Conservation (phyloP, 2,888 invertebrate genomes). For the Dasysyrphus albostriatus region DNA sequence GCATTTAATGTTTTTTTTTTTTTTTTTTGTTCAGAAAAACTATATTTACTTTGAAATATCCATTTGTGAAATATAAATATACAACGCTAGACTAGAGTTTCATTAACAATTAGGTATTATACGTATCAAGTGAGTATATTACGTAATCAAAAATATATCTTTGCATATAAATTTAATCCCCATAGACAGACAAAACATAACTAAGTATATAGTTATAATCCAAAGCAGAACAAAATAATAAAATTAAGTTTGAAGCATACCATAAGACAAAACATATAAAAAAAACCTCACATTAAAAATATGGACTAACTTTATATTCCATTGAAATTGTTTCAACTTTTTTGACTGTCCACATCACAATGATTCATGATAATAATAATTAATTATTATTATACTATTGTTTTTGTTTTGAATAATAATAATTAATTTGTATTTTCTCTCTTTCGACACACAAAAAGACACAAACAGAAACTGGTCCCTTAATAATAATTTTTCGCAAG, state of each 20-base stretch:
- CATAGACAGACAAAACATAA: neutral
- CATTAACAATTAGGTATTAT: conserved; percentile 1
- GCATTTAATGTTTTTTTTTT: neutral
- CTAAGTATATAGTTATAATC: neutral
- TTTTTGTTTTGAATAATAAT: conserved; percentile 20
- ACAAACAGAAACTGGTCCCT: conserved; percentile 5
- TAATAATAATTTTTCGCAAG: conserved; percentile 42
- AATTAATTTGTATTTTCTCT: conserved; percentile 33
- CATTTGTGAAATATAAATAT: neutral
- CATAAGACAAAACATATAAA: neutral
- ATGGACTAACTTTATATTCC: neutral
- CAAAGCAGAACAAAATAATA: neutral
- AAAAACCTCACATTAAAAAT: conserved; percentile 2
- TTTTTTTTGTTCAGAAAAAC: neutral
- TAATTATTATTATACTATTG: conserved; percentile 12
- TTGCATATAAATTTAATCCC: neutral
- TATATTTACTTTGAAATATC: neutral
- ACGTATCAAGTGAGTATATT: neutral
- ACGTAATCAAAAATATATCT: neutral
- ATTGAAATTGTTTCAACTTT: conserved; percentile 22
- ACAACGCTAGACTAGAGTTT: neutral
- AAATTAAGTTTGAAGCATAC: neutral
- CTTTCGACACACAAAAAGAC: neutral
- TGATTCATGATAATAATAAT: conserved; percentile 41
- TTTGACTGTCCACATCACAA: conserved; percentile 26